Base-by-base conservation (phyloP, 92 coral and sea anemone species). In the Scolanthus callimorphus region DNA sequence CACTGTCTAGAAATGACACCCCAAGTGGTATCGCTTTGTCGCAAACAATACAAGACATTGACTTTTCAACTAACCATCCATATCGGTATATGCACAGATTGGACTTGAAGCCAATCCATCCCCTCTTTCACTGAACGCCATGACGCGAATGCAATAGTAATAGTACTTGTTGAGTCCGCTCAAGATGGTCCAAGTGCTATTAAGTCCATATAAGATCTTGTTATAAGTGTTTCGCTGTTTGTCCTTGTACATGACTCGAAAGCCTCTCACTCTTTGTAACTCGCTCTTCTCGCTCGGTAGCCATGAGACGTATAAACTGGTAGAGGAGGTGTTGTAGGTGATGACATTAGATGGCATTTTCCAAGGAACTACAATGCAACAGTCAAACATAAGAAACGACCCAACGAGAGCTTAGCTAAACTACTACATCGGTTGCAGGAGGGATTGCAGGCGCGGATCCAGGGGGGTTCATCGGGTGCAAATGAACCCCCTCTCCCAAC, bases 261-360 rank as follows among this genome's bases (percentile, higher is more conserved):
- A 78, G 22, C 85, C 85, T 29, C 27, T 22, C 19, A 78, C 70
- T 38, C 41, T 20, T 38, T 67, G 60, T 9, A 50, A 60, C 10
- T 34, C 63, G 34, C 53, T 67, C 54, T 78, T 68, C 23, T 54
- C 54, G 27, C 64, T 47, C 24, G 43, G 64, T 2, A 24, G 26
- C 85, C 85, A 78, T 31, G 58, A 49, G 8, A 78, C 73, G 22
- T 28, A 66, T 41, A 78, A 49, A 60, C 85, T 70, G 13, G 62
- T 74, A 30, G 79, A 20, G 37, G 78, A 67, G 1, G 74, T 62
- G 56, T 55, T 39, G 29, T 39, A 62, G 15, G 49, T 79, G 9
- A 55, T 57, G 29, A 78, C 54, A 4, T 50, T 50, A 3, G 49
- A n/a, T 44, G 57, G 46, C 25, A 41, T 27, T 29, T 68, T 53